phyloP scores from a whole-genome alignment of 2,113 vertebrate genomes.

The Carlito syrichta region DNA sequence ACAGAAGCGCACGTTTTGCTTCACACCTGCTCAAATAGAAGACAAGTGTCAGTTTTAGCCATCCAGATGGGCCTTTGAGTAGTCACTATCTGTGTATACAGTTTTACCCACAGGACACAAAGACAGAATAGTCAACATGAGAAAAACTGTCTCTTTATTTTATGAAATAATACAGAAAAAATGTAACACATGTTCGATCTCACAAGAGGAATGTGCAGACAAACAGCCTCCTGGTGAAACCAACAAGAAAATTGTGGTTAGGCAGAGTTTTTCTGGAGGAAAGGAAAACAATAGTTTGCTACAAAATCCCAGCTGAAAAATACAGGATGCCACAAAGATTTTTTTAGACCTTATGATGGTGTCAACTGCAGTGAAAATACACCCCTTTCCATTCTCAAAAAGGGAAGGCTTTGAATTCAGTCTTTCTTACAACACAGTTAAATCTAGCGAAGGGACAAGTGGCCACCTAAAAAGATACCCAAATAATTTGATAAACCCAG shows the following conservation, averaged over 20 bases:
- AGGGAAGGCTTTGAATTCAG: constrained; percentile 20
- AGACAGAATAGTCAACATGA: not conserved
- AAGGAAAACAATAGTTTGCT: constrained; percentile 31
- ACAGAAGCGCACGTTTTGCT: not conserved
- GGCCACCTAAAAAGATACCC: not conserved
- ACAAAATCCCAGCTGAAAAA: constrained; percentile 38
- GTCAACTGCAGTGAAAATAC: constrained; percentile 45
- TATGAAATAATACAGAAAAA: constrained; percentile 40
- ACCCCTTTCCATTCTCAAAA: constrained; percentile 34
- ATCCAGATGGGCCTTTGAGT: not conserved
- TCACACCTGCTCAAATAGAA: not conserved
- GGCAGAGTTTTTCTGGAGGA: not conserved
- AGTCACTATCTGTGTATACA: not conserved
- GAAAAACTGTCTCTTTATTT: not conserved
- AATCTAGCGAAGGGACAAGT: constrained; percentile 20
- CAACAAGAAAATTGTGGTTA: constrained; percentile 20
- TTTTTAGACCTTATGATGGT: constrained; percentile 48
- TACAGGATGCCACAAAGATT: constrained; percentile 32
- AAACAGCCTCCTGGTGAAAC: constrained; percentile 32
- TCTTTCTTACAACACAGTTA: constrained; percentile 39
- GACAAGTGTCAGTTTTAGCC: not conserved
- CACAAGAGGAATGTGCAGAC: constrained; percentile 35
- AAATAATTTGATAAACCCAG: constrained; percentile 12
- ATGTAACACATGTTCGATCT: constrained; percentile 29
- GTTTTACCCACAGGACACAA: constrained; percentile 8